Evolutionary conservation across 2,113 vertebrate genomes (phyloP).

Genomic region (Agelaius tricolor): DNA sequence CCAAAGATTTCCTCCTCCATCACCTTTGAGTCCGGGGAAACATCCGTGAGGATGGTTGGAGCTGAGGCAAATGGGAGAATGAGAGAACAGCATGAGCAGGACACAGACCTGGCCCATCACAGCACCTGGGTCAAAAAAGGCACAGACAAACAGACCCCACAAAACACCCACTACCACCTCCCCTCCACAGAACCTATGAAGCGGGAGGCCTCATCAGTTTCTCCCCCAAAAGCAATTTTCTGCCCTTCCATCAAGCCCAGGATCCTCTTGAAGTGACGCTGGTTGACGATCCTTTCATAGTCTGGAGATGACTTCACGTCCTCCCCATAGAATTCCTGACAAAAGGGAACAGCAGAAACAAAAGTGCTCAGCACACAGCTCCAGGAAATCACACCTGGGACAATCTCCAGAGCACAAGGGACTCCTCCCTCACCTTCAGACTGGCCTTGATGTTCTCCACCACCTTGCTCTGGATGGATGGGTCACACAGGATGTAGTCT

Average conservation of each 20-base stretch:
- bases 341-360: neutral
- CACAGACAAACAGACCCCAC: neutral
- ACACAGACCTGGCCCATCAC: neutral
- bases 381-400: neutral
- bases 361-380: neutral
- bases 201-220: constrained; percentile 82
- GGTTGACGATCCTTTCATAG: constrained; percentile 88
- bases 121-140: neutral
- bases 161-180: neutral
- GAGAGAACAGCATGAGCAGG: neutral
- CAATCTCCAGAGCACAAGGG: accelerated
- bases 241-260: constrained; percentile 85
- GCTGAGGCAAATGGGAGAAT: neutral
- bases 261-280: constrained; percentile 85
- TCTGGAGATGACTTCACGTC: constrained; percentile 87
- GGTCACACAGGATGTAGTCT: constrained; percentile 90
- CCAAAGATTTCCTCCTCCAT: neutral
- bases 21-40: neutral
- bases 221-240: constrained; percentile 84
- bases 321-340: constrained; percentile 90
- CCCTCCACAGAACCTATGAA: constrained; percentile 79
- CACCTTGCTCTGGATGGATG: constrained; percentile 82
- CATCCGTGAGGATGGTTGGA: neutral
- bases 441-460: constrained; percentile 84
- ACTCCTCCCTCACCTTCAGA: constrained; percentile 75